phyloP scores from a whole-genome alignment of 53 echinoderm and acorn worm species.

The Patiria pectinifera region DNA sequence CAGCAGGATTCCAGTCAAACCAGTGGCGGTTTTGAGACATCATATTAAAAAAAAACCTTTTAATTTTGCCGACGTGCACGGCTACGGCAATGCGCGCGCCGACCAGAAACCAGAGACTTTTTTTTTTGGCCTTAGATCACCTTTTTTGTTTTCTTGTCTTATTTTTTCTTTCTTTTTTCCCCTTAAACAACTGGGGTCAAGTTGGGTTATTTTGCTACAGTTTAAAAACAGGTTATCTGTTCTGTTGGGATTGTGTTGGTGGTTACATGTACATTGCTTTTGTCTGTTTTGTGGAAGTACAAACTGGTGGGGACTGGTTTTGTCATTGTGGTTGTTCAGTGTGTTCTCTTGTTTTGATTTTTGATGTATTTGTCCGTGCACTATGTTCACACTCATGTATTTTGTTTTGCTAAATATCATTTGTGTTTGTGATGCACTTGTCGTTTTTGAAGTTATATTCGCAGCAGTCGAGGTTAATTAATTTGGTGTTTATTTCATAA shows the following conservation, averaged over 20 bases:
- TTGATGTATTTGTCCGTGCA: not conserved
- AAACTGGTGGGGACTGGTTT: not conserved
- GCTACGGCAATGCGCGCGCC: too few relatives aligned
- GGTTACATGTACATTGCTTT: not conserved
- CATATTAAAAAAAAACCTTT: too few relatives aligned
- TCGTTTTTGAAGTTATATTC: not conserved
- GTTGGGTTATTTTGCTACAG: not conserved
- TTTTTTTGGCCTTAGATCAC: not conserved
- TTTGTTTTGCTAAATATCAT: not conserved
- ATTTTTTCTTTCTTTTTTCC: not conserved
- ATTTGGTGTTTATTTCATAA: not conserved
- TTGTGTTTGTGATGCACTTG: constrained; percentile 1
- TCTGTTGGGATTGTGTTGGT: not conserved
- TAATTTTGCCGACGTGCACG: too few relatives aligned
- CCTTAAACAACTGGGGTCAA: not conserved
- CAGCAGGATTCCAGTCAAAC: too few relatives aligned
- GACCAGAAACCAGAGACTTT: too few relatives aligned
- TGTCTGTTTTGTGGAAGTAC: not conserved
- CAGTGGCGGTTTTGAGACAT: too few relatives aligned
- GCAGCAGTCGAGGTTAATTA: not conserved
- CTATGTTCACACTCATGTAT: not conserved
- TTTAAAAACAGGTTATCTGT: not conserved
- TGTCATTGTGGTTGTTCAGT: not conserved
- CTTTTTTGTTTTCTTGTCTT: not conserved
- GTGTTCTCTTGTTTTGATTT: not conserved